Percentiles rank a stretch among this genome's conserved stretches.
These are phyloP conservation scores for Limanda limanda DNA, from an alignment of 2,113 vertebrate genomes.

Conservation along the genomic window DNA sequence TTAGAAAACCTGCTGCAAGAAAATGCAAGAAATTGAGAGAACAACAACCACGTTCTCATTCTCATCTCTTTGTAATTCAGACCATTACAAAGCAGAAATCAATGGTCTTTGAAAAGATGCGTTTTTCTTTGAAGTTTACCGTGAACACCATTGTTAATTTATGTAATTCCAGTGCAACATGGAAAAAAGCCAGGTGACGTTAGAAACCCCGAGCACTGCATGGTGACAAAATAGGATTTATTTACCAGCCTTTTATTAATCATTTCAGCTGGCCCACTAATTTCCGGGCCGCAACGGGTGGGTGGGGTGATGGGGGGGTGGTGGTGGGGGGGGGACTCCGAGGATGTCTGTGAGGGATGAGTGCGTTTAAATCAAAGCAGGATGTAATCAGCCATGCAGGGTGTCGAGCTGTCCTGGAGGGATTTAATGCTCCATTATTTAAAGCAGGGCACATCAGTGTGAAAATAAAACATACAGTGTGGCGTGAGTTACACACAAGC, in stretches of 20 bases:
- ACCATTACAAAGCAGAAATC: background rate
- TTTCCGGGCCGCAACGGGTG: constrained; percentile 56
- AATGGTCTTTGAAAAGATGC: background rate
- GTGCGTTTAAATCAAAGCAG: constrained; percentile 78
- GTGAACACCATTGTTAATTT: constrained; percentile 16
- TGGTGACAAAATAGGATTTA: constrained; percentile 67
- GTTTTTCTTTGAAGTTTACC: background rate
- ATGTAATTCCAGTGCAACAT: constrained; percentile 10
- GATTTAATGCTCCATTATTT: constrained; percentile 69
- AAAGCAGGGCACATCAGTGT: constrained; percentile 55
- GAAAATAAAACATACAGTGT: constrained; percentile 57
- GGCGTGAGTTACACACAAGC: constrained; percentile 26
- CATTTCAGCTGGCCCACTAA: constrained; percentile 62
- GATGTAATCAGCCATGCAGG: constrained; percentile 74
- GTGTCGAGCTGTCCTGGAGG: constrained; percentile 54
- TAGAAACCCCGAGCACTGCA: constrained; percentile 9
- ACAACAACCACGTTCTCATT: too few species aligned
- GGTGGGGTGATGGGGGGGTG: background rate
- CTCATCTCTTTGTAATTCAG: too few species aligned
- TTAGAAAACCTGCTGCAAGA: too few species aligned
- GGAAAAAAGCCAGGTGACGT: constrained; percentile 19
- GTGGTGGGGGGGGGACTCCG: constrained; percentile 21
- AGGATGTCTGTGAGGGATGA: constrained; percentile 74
- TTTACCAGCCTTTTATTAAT: constrained; percentile 73
- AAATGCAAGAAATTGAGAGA: too few species aligned